Conservation (phyloP, 2,888 invertebrate genomes). For the Epistrophe grossulariae region DNA sequence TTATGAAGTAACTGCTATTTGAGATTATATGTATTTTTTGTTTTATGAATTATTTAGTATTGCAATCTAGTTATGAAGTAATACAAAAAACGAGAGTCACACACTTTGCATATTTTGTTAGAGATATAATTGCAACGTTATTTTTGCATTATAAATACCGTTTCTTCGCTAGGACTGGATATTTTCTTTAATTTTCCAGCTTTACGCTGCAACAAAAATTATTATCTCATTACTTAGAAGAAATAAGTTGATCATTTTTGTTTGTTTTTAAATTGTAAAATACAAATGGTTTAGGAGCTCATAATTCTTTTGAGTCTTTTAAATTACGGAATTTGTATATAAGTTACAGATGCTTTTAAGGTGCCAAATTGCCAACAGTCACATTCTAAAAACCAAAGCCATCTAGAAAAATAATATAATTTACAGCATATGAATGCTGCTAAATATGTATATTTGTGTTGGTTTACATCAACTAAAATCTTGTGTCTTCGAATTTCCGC, state of each 20-base stretch:
- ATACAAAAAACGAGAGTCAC: constrained; percentile 38
- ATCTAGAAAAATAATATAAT: no score
- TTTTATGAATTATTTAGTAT: constrained; percentile 54
- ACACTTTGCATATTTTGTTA: constrained; percentile 76
- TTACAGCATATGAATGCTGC: no score
- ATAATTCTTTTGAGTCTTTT: no score
- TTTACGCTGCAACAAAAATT: constrained; percentile 80
- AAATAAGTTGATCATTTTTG: not conserved
- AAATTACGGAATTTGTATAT: no score
- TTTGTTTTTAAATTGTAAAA: not conserved
- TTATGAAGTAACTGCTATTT: constrained; percentile 28
- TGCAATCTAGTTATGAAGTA: constrained; percentile 42
- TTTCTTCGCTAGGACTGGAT: constrained; percentile 83
- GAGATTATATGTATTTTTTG: constrained; percentile 4
- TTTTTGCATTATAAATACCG: constrained; percentile 79
- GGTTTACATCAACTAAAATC: no score
- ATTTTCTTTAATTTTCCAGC: constrained; percentile 81
- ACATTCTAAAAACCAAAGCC: no score
- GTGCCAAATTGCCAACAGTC: no score
- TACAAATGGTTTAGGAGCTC: not conserved
- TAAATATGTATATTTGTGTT: no score
- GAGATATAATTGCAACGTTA: constrained; percentile 37
- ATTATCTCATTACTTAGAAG: not conserved
- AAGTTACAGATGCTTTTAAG: no score
- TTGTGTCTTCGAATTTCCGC: no score